Evolutionary conservation across 1,140 invertebrate genomes (phyloP), one percentile per base, ranked within the genome.

Genomic region (Brachionus plicatilis): DNA sequence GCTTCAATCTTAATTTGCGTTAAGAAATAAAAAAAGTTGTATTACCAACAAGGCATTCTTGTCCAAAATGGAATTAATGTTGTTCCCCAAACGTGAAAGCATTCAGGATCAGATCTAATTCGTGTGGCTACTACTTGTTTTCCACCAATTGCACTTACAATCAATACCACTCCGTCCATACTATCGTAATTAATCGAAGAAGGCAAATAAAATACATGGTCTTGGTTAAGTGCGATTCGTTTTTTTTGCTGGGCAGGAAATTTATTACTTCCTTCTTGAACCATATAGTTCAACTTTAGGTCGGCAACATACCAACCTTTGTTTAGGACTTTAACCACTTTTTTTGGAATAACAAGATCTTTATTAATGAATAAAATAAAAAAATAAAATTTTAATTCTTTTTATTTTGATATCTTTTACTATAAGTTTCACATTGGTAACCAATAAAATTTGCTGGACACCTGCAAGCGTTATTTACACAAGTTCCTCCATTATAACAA

Each of bases 231-330:
- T 11, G 79, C 17, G 9, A 82, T 82, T 43, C 33, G 41, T 9
- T 29, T 56, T 27, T 60, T 82, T 82, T 65, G 53, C 27, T 43
- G 37, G 11, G 37, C 24, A 11, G 65, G 41, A 82, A 65, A 3
- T 27, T 82, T 82, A 20, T 0, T 14, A 3, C 65, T 1, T 12
- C 53, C 53, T 24, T 76, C 43, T 68, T 82, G 79, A 82, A 82
- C 11, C 43, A 65, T n/a, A 82, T 82, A 82, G 60, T 60, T 65
- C 8, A 82, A 11, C 12, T 4, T 37, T 65, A 82, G 43, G 27
- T 68, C 41, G 24, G 79, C 79, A 37, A 82, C 53, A 47, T 82
- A 82, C n/a, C n/a, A 60, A 43, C 79, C 79, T 82, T 82, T 82
- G 17, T 82, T 82, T 45, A 65, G 17, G 24, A 82, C 53, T 82